These are phyloP conservation scores for Grantiella picta DNA, from an alignment of 2,113 vertebrate species.

Conservation along the genomic window DNA sequence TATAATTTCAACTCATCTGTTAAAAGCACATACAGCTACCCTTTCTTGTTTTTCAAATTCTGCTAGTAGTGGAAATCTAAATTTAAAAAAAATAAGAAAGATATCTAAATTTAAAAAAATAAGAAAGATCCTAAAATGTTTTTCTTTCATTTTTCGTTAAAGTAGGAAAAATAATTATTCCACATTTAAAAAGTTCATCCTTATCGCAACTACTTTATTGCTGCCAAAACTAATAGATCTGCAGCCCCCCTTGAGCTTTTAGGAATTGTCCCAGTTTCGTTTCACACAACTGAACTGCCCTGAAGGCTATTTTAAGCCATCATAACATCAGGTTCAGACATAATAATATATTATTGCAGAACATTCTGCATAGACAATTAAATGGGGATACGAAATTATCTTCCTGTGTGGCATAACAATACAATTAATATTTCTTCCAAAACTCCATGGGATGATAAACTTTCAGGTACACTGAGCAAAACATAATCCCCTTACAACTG, in stretches of 20 bases:
- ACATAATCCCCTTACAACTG: not conserved
- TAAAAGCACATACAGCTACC: not conserved
- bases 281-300: not conserved
- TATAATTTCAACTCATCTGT: not conserved
- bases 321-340: not conserved
- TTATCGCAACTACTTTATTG: not conserved
- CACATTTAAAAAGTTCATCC: not conserved
- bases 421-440: not conserved
- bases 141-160: not conserved
- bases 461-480: not conserved
- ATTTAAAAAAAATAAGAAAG: not conserved
- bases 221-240: constrained; percentile 12
- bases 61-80: not conserved
- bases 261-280: constrained; percentile 17
- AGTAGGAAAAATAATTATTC: not conserved
- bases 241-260: not conserved
- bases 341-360: not conserved
- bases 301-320: constrained; percentile 37
- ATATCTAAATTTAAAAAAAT: too few species aligned
- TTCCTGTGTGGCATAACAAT: not conserved
- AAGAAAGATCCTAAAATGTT: not conserved
- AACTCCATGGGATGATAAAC: not conserved
- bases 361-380: not conserved
- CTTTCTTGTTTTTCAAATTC: not conserved
- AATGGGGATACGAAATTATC: not conserved